Evolutionary conservation across 2,888 invertebrate genomes (phyloP).

Genomic region (Dastarcus helophoroides): DNA sequence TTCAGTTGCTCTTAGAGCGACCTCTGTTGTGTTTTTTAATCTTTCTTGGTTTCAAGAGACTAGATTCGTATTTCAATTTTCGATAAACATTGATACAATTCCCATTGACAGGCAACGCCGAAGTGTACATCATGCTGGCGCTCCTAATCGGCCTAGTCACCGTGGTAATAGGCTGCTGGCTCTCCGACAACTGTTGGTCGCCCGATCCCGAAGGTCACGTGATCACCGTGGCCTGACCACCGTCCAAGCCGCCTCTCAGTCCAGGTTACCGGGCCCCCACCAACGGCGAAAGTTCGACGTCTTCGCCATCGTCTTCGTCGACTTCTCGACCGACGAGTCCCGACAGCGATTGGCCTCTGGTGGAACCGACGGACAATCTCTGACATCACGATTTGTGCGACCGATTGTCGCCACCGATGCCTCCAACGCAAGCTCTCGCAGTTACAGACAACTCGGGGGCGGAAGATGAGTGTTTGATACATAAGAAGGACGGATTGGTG

Average conservation of each 20-base stretch:
- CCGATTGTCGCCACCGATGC: no score
- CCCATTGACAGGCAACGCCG: slow-evolving; percentile 52
- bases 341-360: slow-evolving; percentile 36
- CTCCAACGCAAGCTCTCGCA: no score
- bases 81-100: no score
- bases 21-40: no score
- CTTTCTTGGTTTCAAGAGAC: no score
- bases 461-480: no score
- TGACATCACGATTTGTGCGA: slow-evolving; percentile 25
- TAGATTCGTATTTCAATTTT: no score
- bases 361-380: slow-evolving; percentile 29
- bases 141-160: slow-evolving; percentile 61
- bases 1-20: no score
- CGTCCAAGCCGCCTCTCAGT: slow-evolving; percentile 46
- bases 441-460: no score
- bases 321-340: slow-evolving; percentile 29
- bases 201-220: slow-evolving; percentile 56
- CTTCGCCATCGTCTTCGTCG: slow-evolving; percentile 14
- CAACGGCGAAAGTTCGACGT: slow-evolving; percentile 5
- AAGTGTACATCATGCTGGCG: slow-evolving; percentile 63
- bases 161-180: slow-evolving; percentile 64
- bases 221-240: slow-evolving; percentile 58
- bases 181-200: slow-evolving; percentile 69
- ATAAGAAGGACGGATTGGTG: no score
- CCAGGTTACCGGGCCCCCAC: slow-evolving; percentile 12